Base-by-base conservation (phyloP, 2,113 vertebrate genomes). In the Poeciliopsis retropinna region DNA sequence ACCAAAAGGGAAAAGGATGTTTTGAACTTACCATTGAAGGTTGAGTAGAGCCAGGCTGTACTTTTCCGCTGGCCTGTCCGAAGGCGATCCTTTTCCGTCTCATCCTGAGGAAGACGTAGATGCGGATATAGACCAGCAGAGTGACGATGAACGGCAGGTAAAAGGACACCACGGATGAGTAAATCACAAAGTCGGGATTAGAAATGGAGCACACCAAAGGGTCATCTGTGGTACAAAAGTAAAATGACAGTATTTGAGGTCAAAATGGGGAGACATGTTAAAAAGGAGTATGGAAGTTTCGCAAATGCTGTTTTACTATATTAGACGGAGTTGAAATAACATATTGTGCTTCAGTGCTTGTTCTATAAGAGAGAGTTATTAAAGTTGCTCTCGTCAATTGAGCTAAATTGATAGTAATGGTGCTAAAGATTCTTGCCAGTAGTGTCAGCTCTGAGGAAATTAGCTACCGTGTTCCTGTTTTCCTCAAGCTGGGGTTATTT, bases 131-230 rank as follows among this genome's bases (percentile, higher is more conserved):
- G 80, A 98, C 96, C 72, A 98, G 92, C 87, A 98, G 93, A 3
- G 96, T 98, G 87, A 98, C 96, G 67, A 95, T 75, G 67, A 98
- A 98, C 17, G 97, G 97, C 90, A 98, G 88, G 85, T 98, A 98
- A 95, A 98, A 98, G 81, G 97, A 98, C 82, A 97, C 96, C 85
- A 98, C 93, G 19, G 97, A 98, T 62, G 97, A 98, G 92, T 97
- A 98, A 91, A 98, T 95, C 78, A 98, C 91, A 89, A 98, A 98
- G 76, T 95, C 94, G 0, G 97, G 97, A 87, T 98, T 97, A 88
- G 97, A 98, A 93, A 98, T 98, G 80, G 96, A 97, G 92, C 97
- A 98, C 87, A 97, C 91, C 77, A 87, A 90, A 44, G 96, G 96
- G 84, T 98, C 94, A 34, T 95, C 97, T 96, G 93, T 17, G 71